A percentile compares a stretch with the other conserved stretches of the same genome.
Evolutionary conservation across 1,140 invertebrate genomes (phyloP).

Genomic region (Drosophila orena): DNA sequence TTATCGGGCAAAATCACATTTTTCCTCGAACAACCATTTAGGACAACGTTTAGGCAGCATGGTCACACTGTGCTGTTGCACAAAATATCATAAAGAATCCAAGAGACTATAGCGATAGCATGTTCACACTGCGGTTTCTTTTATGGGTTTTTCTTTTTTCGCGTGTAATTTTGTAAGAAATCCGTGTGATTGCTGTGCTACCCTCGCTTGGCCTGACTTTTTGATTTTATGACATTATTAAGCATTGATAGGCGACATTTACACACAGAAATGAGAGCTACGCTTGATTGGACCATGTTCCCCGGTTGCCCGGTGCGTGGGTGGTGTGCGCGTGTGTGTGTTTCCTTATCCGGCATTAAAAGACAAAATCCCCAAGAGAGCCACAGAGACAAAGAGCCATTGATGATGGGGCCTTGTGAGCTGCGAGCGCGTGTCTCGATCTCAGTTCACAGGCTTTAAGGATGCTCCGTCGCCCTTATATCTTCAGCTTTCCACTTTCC

Average conservation of each 20-base stretch:
- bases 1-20: not conserved
- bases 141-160: not conserved
- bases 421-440: constrained; percentile 2
- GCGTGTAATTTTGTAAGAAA: not conserved
- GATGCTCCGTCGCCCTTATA: not conserved
- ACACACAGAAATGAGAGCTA: constrained; percentile 19
- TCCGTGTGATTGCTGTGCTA: constrained; percentile 32
- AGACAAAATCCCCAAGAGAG: constrained; percentile 29
- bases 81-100: not conserved
- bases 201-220: constrained; percentile 29
- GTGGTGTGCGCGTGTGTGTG: constrained; percentile 9
- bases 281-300: constrained; percentile 31
- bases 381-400: constrained; percentile 18
- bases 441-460: constrained; percentile 13
- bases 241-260: constrained; percentile 68
- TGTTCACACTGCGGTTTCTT: not conserved
- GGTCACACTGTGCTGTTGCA: not conserved
- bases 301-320: not conserved
- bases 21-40: no score
- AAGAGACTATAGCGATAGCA: not conserved
- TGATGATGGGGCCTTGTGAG: constrained; percentile 30
- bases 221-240: constrained; percentile 69
- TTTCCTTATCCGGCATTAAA: constrained; percentile 44
- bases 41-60: not conserved
- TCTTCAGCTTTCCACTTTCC: not conserved